Base-by-base conservation (phyloP, 2,797 vertebrate genomes). In the Clarias platycephalus region DNA sequence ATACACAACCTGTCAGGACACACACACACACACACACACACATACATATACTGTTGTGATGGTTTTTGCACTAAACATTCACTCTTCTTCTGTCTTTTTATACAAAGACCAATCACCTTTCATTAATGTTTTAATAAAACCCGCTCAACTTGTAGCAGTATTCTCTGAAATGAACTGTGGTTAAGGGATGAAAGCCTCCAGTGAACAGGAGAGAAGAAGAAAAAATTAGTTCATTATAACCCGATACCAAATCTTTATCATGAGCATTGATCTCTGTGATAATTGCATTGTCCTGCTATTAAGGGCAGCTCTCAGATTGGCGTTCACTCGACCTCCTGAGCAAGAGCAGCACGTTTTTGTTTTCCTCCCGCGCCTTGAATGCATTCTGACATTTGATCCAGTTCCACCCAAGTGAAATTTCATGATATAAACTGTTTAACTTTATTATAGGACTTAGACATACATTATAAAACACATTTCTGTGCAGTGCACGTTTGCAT, bases 301-400 rank as follows among this genome's bases (percentile, higher is more conserved):
- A 80, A 72, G 72, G 26, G 26, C 57, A 20, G 66, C 20, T 79
- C 75, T 79, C 10, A 15, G 64, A 16, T 22, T 9, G 62, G 37
- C 53, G 37, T 75, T n/a, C 5, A 2, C 24, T 28, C 24, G 0
- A 4, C 62, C 22, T 62, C 34, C 5, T 28, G 55, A 77, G 63
- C 40, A 57, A 55, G n/a, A 18, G 12, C 22, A 57, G 20, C 5
- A 2, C 8, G 0, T 3, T 22, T 26, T 40, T 15, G 2, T 44
- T 78, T 4, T 0, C 18, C 24, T 83, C 13, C 4, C 66, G 71
- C 57, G 53, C 24, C 70, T 66, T 28, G 16, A 79, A 84, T 24
- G 83, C 55, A 31, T 84, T 31, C 44, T n/a, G 40, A 37, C 10
- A 34, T 71, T n/a, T 71, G 76, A 71, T 84, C 66, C 53, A 3